Evolutionary conservation across 2,797 vertebrate species (phyloP).

Genomic region (Sebastes nivosus): DNA sequence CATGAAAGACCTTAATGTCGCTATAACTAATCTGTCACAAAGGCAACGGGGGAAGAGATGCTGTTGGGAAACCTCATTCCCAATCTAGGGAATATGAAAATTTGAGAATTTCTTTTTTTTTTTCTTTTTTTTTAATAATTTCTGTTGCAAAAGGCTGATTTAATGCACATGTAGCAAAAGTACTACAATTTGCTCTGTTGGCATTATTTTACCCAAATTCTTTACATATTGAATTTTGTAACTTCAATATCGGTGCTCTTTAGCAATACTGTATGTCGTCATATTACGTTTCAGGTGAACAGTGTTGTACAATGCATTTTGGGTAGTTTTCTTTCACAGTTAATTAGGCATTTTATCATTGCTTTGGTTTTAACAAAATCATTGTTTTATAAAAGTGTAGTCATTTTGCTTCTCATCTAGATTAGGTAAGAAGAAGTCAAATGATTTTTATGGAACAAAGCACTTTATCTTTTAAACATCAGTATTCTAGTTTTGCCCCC

Average conservation of each 20-base stretch:
- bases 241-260: constrained; percentile 59
- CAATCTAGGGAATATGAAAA: neutral
- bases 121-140: neutral
- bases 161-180: constrained; percentile 5
- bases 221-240: constrained; percentile 19
- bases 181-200: neutral
- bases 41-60: neutral
- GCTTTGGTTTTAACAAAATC: constrained; percentile 48
- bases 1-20: constrained; percentile 22
- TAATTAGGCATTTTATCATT: constrained; percentile 31
- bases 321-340: constrained; percentile 36
- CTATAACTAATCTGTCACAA: constrained; percentile 17
- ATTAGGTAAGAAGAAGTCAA: constrained; percentile 49
- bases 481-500: constrained; percentile 73
- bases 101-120: neutral
- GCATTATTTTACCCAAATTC: constrained; percentile 9
- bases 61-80: constrained; percentile 15
- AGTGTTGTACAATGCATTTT: constrained; percentile 47
- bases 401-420: constrained; percentile 48
- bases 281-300: constrained; percentile 55
- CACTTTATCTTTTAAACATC: constrained; percentile 83
- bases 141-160: neutral
- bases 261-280: constrained; percentile 54
- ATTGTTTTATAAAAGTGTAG: constrained; percentile 40
- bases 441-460: constrained; percentile 73